Conservation (phyloP, 2,113 vertebrate species). For the Connochaetes taurinus region DNA sequence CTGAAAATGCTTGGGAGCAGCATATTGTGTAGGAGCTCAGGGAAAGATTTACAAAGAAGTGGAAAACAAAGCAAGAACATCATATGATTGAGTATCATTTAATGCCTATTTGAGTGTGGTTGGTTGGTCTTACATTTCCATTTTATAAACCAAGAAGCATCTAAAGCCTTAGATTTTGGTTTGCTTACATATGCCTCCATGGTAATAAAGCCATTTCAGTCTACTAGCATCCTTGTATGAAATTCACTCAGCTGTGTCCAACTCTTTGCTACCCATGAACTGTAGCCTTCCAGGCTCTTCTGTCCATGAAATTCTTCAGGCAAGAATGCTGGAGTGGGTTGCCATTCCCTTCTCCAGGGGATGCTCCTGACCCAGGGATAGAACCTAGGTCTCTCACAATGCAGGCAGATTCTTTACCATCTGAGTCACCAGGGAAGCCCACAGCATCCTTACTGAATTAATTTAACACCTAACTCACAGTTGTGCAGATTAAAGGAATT, state of each 20-base stretch:
- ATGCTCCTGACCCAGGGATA: not conserved
- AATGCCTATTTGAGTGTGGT: not conserved
- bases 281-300: not conserved
- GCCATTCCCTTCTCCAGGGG: not conserved
- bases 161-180: not conserved
- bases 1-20: not conserved
- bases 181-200: not conserved
- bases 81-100: not conserved
- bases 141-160: not conserved
- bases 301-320: not conserved
- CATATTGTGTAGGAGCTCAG: not conserved
- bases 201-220: not conserved
- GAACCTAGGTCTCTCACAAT: not conserved
- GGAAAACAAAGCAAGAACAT: not conserved
- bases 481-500: not conserved
- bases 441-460: not conserved
- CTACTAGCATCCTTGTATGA: not conserved
- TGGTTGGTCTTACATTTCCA: not conserved
- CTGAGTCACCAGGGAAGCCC: not conserved
- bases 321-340: not conserved
- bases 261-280: not conserved
- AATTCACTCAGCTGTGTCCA: not conserved
- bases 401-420: not conserved
- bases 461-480: not conserved
- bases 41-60: not conserved